A percentile compares a stretch with the other conserved stretches of the same genome.
Evolutionary conservation across 2,113 vertebrate genomes (phyloP).

Genomic region (Cyanistes caeruleus): DNA sequence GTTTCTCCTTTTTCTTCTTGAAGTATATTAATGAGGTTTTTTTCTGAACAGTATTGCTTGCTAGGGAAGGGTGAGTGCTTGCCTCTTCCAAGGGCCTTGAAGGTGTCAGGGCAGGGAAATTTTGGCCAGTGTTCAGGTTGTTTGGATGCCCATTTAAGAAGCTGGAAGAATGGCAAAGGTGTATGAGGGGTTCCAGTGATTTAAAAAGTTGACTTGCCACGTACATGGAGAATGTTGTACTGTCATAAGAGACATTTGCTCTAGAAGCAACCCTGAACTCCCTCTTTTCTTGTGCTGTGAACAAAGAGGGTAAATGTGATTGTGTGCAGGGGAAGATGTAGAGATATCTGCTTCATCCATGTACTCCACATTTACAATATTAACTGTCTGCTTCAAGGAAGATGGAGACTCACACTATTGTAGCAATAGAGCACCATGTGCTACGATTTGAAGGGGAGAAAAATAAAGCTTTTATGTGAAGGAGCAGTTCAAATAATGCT

Average conservation of each 20-base stretch:
- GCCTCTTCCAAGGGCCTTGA: background rate
- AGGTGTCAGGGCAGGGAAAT: background rate
- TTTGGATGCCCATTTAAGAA: background rate
- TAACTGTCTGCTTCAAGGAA: background rate
- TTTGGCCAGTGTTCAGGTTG: background rate
- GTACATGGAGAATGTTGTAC: background rate
- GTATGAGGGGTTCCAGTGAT: background rate
- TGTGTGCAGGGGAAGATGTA: background rate
- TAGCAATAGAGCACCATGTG: background rate
- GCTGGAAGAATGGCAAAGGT: background rate
- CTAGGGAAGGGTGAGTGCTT: background rate
- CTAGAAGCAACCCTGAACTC: background rate
- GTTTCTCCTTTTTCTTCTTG: background rate
- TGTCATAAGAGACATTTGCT: background rate
- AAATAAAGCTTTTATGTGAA: background rate
- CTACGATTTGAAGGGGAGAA: background rate
- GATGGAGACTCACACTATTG: background rate
- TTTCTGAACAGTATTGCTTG: background rate
- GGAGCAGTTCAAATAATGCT: background rate
- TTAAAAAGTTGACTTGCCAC: background rate
- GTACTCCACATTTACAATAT: background rate
- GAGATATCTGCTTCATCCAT: background rate
- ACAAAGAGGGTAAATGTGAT: background rate
- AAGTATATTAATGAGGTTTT: background rate
- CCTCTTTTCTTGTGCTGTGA: background rate